Percentiles rank a stretch among this genome's conserved stretches.
Evolutionary conservation across 2,888 invertebrate species (phyloP).

Genomic region (Xestobium rufovillosum): DNA sequence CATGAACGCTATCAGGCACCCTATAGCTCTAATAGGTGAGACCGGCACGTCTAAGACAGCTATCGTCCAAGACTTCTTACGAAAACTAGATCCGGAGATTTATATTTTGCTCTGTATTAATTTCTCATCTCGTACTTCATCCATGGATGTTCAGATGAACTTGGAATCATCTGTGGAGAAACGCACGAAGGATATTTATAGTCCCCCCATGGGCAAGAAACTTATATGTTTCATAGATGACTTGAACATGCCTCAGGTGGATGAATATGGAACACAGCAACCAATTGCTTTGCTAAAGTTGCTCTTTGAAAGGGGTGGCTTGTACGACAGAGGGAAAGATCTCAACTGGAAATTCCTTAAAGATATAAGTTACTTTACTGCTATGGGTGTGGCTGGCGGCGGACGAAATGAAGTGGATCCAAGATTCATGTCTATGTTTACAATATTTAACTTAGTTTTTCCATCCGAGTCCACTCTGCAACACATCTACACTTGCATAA

Average conservation of each 20-base stretch:
- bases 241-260: constrained; percentile 89
- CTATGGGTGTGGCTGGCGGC: constrained; percentile 84
- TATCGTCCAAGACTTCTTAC: constrained; percentile 73
- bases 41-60: constrained; percentile 92
- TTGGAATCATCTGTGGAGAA: constrained; percentile 85
- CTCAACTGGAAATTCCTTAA: constrained; percentile 82
- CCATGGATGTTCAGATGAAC: constrained; percentile 82
- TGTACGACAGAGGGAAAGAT: constrained; percentile 84
- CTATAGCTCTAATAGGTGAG: constrained; percentile 80
- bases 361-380: constrained; percentile 73
- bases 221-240: constrained; percentile 88
- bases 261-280: constrained; percentile 87
- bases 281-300: constrained; percentile 88
- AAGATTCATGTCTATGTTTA: constrained; percentile 85
- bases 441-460: constrained; percentile 77
- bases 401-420: constrained; percentile 87
- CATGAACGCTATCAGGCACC: constrained; percentile 68
- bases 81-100: constrained; percentile 58
- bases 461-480: constrained; percentile 70
- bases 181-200: constrained; percentile 81
- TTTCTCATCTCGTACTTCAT: constrained; percentile 86
- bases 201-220: constrained; percentile 84
- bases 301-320: constrained; percentile 80
- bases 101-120: constrained; percentile 79
- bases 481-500: constrained; percentile 76